Base-by-base conservation (phyloP, 2,888 invertebrate genomes). In the Phyllotreta striolata region DNA sequence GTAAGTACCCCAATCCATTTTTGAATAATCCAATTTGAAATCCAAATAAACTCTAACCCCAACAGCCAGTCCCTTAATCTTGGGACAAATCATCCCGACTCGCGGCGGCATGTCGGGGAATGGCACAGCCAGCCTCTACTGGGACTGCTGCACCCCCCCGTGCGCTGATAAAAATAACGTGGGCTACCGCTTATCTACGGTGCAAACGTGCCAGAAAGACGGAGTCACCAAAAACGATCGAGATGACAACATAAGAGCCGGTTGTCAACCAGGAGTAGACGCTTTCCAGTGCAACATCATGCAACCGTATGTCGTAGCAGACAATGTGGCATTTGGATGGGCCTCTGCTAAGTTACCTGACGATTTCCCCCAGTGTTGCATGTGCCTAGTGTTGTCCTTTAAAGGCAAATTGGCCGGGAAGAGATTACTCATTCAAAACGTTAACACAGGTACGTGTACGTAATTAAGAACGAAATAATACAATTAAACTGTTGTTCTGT, bases 331-430 rank as follows among this genome's bases (percentile, higher is more conserved):
- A 2, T 60, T 44, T 24, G 66, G 66, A 3, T 66, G 43, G 44
- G 59, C 63, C n/a, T 63, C 63, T 9, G 66, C 60, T n/a, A n/a
- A n/a, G n/a, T n/a, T n/a, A n/a, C n/a, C n/a, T n/a, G n/a, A n/a
- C 10, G 63, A 63, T 6, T 63, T 63, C 46, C 37, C 12, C 62
- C 46, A 51, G 37, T 71, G 71, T 35, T 71, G 69, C 52, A 56
- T 59, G 8, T 70, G 70, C 52, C 41, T 70, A 6, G 55, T 65
- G 10, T 51, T 70, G 24, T 43, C 38, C 1, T 70, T 70, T 63
- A 43, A 54, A 43, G 70, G 57, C 37, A 38, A 61, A 8, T 24
- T 70, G 3, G 12, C 8, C 24, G 66, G 66, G 40, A 70, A 70
- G 54, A 44, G 59, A 7, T 34, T 67, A 44, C 13, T 70, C 1